phyloP scores from a whole-genome alignment of 53 echinoderm and acorn worm species.

The Apostichopus leukothele region DNA sequence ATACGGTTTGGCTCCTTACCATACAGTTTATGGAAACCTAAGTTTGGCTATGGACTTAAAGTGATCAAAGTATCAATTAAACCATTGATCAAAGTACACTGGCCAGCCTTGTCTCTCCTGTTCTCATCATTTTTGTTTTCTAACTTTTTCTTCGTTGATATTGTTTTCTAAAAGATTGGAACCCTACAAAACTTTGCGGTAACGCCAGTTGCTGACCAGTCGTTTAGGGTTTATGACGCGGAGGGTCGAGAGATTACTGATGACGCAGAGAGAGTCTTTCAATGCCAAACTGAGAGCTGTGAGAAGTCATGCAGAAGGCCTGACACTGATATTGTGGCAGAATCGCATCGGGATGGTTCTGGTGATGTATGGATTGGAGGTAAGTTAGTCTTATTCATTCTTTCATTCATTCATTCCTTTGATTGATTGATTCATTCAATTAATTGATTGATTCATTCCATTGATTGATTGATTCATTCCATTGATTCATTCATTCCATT shows the following conservation, averaged over 20 bases:
- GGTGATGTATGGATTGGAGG: constrained; percentile 59
- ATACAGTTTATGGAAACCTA: no score
- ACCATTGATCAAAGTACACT: no score
- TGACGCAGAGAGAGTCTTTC: not conserved
- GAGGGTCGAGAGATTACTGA: constrained; percentile 23
- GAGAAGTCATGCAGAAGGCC: constrained; percentile 44
- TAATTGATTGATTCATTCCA: no score
- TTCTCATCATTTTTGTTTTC: not conserved
- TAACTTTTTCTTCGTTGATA: not conserved
- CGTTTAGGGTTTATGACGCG: constrained; percentile 44
- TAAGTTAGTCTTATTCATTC: not conserved
- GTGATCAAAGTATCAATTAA: no score
- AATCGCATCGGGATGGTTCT: not conserved
- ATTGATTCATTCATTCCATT: no score
- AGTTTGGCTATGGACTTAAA: no score
- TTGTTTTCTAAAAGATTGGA: constrained; percentile 1
- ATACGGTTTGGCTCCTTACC: no score
- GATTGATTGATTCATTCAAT: no score
- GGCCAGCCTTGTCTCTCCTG: no score
- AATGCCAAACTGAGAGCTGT: not conserved
- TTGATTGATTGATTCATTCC: no score
- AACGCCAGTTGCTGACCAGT: constrained; percentile 5
- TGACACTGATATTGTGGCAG: constrained; percentile 27
- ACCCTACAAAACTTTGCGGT: not conserved
- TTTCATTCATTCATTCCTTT: no score